Conservation (phyloP, 2,113 vertebrate species). For the Oenanthe melanoleuca region DNA sequence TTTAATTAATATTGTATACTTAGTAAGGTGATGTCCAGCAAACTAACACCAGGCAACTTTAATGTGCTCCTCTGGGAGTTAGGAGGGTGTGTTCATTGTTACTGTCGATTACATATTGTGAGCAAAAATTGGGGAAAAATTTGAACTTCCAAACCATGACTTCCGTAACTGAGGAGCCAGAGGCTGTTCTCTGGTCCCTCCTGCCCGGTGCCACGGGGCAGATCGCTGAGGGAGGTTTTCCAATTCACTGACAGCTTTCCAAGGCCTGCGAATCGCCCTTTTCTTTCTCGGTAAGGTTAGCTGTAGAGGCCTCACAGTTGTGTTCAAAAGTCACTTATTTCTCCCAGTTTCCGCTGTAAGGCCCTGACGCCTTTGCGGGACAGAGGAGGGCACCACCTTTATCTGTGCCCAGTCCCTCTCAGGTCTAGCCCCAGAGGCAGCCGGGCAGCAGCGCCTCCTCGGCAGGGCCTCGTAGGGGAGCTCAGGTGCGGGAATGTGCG, state of each 20-base stretch:
- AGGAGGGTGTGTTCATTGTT: not conserved
- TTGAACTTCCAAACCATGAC: not conserved
- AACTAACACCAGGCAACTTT: not conserved
- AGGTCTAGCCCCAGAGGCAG: too few relatives aligned
- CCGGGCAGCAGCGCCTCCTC: not conserved
- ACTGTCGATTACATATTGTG: too few relatives aligned
- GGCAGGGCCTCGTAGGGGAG: too few relatives aligned
- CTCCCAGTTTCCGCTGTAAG: not conserved
- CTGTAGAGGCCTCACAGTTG: not conserved
- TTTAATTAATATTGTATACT: not conserved
- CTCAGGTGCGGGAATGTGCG: accelerated
- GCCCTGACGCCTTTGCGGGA: accelerated
- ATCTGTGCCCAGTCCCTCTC: not conserved
- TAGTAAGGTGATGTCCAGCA: not conserved
- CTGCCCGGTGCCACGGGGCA: accelerated
- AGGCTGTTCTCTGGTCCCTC: not conserved
- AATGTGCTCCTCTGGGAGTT: not conserved
- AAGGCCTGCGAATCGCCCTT: accelerated
- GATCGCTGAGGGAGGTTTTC: not conserved
- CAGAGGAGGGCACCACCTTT: accelerated
- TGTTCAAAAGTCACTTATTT: not conserved
- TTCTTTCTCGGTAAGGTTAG: too few relatives aligned
- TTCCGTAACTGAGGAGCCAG: accelerated
- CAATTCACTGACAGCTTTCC: not conserved
- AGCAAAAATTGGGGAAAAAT: not conserved